Evolutionary conservation across 2,888 invertebrate species (phyloP).

Genomic region (Nomada goodeniana): DNA sequence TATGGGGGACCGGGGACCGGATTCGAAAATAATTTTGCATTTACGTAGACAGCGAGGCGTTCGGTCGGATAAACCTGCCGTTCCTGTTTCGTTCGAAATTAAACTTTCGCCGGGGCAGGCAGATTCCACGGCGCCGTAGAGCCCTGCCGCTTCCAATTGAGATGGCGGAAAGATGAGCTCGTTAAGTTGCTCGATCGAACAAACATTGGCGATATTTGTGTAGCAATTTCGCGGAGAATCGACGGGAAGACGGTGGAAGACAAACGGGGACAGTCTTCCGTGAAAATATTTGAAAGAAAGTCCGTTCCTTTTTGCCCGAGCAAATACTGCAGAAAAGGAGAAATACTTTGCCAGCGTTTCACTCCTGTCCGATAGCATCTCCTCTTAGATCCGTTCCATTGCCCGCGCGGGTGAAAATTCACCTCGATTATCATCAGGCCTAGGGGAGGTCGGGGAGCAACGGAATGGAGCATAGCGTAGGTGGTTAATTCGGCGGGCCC

Average conservation of each 20-base stretch:
- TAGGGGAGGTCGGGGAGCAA: not conserved
- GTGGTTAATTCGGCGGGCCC: not conserved
- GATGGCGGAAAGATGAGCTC: too few species aligned
- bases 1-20: not conserved
- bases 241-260: not conserved
- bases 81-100: not conserved
- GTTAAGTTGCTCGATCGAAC: not conserved
- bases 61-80: not conserved
- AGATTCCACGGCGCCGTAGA: too few species aligned
- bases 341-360: not conserved
- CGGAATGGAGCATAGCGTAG: not conserved
- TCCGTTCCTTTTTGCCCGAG: not conserved
- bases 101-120: too few species aligned
- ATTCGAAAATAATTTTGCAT: slow-evolving; percentile 4
- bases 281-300: slow-evolving; percentile 4
- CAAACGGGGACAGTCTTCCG: not conserved
- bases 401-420: slow-evolving; percentile 13
- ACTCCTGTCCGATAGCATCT: not conserved
- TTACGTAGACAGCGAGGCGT: not conserved
- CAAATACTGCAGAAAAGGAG: too few species aligned
- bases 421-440: not conserved
- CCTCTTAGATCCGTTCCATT: not conserved
- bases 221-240: not conserved
- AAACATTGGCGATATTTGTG: slow-evolving; percentile 3
- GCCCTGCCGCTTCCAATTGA: too few species aligned